Conservation (phyloP, 2,797 vertebrate species). For the Esox masquinongy region DNA sequence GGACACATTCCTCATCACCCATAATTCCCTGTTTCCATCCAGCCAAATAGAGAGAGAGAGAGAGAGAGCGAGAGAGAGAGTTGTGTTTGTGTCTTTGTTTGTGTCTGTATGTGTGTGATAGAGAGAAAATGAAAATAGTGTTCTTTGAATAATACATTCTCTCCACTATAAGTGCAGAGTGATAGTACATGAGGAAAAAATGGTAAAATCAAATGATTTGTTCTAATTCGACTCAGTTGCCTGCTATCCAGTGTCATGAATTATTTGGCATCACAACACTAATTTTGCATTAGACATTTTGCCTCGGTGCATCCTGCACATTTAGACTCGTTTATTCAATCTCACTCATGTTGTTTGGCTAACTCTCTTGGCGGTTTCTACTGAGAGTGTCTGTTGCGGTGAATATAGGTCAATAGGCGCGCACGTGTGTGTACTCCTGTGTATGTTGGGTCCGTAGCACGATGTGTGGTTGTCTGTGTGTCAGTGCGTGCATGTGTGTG, state of each 20-base stretch:
- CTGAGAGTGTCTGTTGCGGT: conserved; percentile 34
- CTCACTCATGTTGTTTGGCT: conserved; percentile 29
- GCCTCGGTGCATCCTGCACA: conserved; percentile 58
- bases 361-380: conserved; percentile 52
- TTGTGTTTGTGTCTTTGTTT: background rate
- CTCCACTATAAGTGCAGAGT: conserved; percentile 42
- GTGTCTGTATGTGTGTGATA: background rate
- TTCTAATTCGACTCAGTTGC: conserved; percentile 23
- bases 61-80: conserved; percentile 4
- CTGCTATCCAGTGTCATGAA: conserved; percentile 59
- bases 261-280: conserved; percentile 66
- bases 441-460: background rate
- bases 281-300: conserved; percentile 66
- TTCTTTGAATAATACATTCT: conserved; percentile 61
- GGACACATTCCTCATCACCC: conserved; percentile 30
- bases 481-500: background rate
- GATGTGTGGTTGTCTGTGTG: background rate
- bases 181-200: conserved; percentile 47
- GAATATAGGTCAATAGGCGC: conserved; percentile 63
- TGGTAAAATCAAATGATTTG: conserved; percentile 40
- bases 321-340: conserved; percentile 23
- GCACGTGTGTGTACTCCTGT: background rate
- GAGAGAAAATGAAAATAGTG: conserved; percentile 4
- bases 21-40: conserved; percentile 22
- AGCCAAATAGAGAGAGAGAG: conserved; percentile 15